Percentiles rank a stretch among this genome's conserved stretches.
phyloP scores from a whole-genome alignment of 2,888 invertebrate species.

The Diarsia dahlii region DNA sequence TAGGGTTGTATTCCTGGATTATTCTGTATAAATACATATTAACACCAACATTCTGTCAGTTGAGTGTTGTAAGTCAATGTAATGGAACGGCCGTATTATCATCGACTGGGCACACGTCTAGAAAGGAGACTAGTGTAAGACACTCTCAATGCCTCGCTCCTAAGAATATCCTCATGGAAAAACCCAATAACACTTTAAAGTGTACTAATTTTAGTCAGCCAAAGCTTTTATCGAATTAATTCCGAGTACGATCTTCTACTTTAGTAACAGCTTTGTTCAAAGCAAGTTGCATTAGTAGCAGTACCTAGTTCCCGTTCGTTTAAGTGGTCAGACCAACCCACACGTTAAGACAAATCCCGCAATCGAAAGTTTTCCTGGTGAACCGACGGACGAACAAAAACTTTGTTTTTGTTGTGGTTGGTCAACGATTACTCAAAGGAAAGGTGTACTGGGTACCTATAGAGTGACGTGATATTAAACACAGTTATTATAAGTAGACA shows the following conservation, averaged over 20 bases:
- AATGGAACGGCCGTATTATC: neutral
- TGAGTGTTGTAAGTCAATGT: neutral
- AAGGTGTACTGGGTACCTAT: neutral
- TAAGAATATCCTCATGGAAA: neutral
- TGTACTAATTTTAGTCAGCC: neutral
- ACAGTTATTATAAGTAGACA: neutral
- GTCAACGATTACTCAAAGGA: conserved; percentile 38
- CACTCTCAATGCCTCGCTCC: neutral
- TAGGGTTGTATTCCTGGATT: neutral
- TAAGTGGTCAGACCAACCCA: conserved; percentile 27
- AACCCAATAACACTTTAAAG: conserved; percentile 9
- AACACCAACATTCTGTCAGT: neutral
- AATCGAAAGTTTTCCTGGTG: conserved; percentile 53
- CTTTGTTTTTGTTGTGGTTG: conserved; percentile 52
- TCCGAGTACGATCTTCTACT: conserved; percentile 8
- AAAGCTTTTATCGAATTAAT: conserved; percentile 11
- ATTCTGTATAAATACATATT: neutral
- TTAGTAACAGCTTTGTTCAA: conserved; percentile 27
- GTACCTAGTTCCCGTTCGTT: conserved; percentile 35
- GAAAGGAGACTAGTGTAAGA: neutral
- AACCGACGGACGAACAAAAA: conserved; percentile 39
- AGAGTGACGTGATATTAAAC: neutral
- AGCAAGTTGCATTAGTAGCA: conserved; percentile 31
- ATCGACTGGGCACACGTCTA: neutral
- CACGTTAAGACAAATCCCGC: conserved; percentile 51